Base-by-base conservation (phyloP, 2,113 vertebrate genomes). In the Heterochromis multidens region DNA sequence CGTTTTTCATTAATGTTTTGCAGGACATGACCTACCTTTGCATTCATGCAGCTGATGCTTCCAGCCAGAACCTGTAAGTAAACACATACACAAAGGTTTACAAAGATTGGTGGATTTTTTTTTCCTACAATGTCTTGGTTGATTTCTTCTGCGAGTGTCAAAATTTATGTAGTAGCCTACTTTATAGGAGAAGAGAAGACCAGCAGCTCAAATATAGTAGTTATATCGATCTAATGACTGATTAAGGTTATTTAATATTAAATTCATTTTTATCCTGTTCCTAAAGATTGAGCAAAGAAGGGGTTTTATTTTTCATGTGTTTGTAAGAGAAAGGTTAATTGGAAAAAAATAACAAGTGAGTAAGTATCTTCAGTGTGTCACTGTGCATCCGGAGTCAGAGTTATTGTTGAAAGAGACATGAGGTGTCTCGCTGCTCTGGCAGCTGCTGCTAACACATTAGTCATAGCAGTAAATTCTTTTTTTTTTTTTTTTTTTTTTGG, bases 21-120 rank as follows among this genome's bases (percentile, higher is more conserved):
- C 95, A 98, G 97, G 97, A 96, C 92, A 96, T 96, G 96, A 97
- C 95, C 6, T 97, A 98, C 70, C 97, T 97, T 87, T 98, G 97
- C 76, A 97, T 98, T 84, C 94, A 97, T 0, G 97, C 97, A 86
- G 97, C 96, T 1, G 97, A 98, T 91, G 96, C 97, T 2, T 96
- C 96, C 58, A 96, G 90, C 83, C 95, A 98, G 85, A 97, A 98
- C 91, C 88, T 98, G 97, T 98, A 89, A 97, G 97, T 97, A 5
- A 63, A 80, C 9, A 16, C 49, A 62, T n/a, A 80, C 5, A 81
- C 37, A 59, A 56, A 65, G 25, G 12, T 62, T 79, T 61, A 49
- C 60, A 61, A 62, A 62, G 37, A 29, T 6, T 40, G 23, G 56
- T 43, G 37, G 1, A 8, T 60, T 79, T 27, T 78, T 27, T 43